phyloP scores from a whole-genome alignment of 2,797 vertebrate genomes.

The Bovichtus diacanthus region DNA sequence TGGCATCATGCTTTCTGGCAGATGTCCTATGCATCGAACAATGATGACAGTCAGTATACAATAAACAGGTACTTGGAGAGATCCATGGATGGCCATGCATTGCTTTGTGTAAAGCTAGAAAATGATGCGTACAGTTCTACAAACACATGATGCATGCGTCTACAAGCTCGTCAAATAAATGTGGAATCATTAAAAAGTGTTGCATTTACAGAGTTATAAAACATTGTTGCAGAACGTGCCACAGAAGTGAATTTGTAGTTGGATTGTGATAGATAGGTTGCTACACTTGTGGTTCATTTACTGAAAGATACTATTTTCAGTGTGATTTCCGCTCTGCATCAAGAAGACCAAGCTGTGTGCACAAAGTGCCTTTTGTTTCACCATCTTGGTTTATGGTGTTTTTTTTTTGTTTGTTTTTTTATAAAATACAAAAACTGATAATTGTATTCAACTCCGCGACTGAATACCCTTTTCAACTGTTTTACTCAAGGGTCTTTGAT shows the following conservation, averaged over 20 bases:
- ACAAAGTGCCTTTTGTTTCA: conserved; percentile 15
- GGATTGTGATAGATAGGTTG: conserved; percentile 17
- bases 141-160: conserved; percentile 66
- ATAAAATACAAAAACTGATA: conserved; percentile 17
- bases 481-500: conserved; percentile 27
- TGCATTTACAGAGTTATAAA: conserved; percentile 54
- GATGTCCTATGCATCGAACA: conserved; percentile 30
- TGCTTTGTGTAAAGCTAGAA: conserved; percentile 49
- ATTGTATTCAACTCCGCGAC: conserved; percentile 8
- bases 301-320: neutral
- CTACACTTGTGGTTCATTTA: conserved; percentile 1
- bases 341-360: conserved; percentile 7
- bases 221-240: conserved; percentile 1
- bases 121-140: conserved; percentile 44
- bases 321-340: neutral
- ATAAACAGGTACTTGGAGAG: conserved; percentile 34
- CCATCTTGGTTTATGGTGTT: conserved; percentile 7
- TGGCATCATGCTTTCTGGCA: conserved; percentile 33
- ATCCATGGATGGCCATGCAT: conserved; percentile 40
- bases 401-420: conserved; percentile 18
- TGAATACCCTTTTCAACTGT: conserved; percentile 6
- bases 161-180: conserved; percentile 42
- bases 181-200: conserved; percentile 34
- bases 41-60: conserved; percentile 31
- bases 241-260: neutral